Percentiles rank a stretch among this genome's conserved stretches.
These are phyloP conservation scores for Paratrypauchen microcephalus DNA, from an alignment of 2,797 vertebrate genomes.

Conservation along the genomic window DNA sequence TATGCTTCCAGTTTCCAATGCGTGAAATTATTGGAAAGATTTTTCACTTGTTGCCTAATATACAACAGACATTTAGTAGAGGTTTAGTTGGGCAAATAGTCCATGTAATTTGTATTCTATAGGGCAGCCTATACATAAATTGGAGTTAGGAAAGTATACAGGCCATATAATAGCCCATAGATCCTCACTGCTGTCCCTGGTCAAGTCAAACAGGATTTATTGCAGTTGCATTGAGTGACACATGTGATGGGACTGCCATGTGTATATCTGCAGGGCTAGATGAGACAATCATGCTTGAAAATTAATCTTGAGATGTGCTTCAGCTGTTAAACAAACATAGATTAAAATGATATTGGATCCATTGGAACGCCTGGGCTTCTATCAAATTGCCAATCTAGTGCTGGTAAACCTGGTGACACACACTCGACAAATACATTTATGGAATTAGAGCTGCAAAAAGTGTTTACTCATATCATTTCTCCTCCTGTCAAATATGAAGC, in stretches of 20 bases:
- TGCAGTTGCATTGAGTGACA: conserved; percentile 23
- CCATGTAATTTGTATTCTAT: background rate
- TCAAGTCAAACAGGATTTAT: background rate
- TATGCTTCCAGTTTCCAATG: background rate
- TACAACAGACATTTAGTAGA: no score
- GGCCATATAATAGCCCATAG: background rate
- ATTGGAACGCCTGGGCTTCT: conserved; percentile 36
- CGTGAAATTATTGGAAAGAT: background rate
- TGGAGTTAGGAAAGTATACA: background rate
- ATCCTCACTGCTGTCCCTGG: background rate
- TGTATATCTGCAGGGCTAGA: conserved; percentile 23
- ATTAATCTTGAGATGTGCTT: conserved; percentile 24
- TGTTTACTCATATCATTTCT: conserved; percentile 38
- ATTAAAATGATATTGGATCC: conserved; percentile 41
- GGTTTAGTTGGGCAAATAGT: background rate
- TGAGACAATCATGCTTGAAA: conserved; percentile 22
- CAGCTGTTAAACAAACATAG: conserved; percentile 32
- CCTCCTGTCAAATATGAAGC: conserved; percentile 15
- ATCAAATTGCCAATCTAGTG: conserved; percentile 63
- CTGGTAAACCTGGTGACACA: conserved; percentile 47
- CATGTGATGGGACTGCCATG: background rate
- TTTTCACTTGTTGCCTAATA: no score
- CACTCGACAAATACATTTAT: conserved; percentile 39
- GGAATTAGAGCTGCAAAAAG: conserved; percentile 18
- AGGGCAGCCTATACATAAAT: background rate